These are phyloP conservation scores for Petrocephalus zakoni DNA, from an alignment of 2,113 vertebrate genomes.

Conservation along the genomic window DNA sequence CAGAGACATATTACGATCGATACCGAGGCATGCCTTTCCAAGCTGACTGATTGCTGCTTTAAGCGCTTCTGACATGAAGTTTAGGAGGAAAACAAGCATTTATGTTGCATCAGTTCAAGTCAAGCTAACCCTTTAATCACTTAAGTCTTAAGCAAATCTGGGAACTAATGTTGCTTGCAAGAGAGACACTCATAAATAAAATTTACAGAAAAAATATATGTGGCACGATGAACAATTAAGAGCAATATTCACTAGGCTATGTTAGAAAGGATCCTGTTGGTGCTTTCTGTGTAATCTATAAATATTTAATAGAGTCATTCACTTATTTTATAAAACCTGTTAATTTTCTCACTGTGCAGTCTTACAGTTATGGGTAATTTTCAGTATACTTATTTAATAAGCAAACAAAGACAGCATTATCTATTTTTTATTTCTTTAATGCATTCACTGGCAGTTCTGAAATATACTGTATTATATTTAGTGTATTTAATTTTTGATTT, in stretches of 20 bases:
- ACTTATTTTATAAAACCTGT: background rate
- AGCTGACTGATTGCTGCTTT: constrained; percentile 15
- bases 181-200: constrained; percentile 15
- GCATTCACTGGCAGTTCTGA: background rate
- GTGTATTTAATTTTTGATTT: background rate
- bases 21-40: constrained; percentile 4
- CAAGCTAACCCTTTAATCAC: constrained; percentile 6
- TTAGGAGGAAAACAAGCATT: background rate
- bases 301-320: background rate
- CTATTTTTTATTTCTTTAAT: background rate
- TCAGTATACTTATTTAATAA: background rate
- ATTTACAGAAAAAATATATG: background rate
- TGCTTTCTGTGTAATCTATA: background rate
- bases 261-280: background rate
- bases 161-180: constrained; percentile 13
- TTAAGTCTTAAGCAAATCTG: background rate
- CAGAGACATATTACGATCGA: background rate
- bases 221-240: background rate
- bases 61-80: background rate
- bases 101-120: constrained; percentile 1
- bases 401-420: background rate
- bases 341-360: background rate
- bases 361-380: background rate
- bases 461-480: background rate
- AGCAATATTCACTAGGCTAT: background rate